phyloP scores from a whole-genome alignment of 1,140 invertebrate species.

The Piezodorus guildinii region DNA sequence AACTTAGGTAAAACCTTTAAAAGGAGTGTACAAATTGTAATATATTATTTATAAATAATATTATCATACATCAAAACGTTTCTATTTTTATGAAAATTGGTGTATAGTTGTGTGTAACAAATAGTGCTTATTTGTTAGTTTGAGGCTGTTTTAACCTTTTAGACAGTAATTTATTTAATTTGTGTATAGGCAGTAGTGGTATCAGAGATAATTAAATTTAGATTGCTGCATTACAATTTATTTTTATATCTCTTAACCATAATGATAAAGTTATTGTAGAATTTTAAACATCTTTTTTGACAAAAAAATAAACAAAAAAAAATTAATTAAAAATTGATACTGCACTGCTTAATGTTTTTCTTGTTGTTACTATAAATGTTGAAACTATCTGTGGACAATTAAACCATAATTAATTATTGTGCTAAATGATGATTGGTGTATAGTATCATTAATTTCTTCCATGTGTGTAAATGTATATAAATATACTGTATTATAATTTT shows the following conservation, averaged over 20 bases:
- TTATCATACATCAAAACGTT: conserved; percentile 12
- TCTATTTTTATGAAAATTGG: conserved; percentile 13
- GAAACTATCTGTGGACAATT: not conserved
- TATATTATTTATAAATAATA: conserved; percentile 13
- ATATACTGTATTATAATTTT: conserved; percentile 5
- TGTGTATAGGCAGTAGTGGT: not conserved
- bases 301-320: not conserved
- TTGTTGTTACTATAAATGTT: conserved; percentile 13
- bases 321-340: not conserved
- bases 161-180: conserved; percentile 10
- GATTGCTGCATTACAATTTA: not conserved
- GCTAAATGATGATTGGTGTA: conserved; percentile 4
- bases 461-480: conserved; percentile 12
- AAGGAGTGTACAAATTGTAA: conserved; percentile 13
- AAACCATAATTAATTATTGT: not conserved
- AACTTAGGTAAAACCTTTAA: not conserved
- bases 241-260: not conserved
- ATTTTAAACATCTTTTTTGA: not conserved
- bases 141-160: conserved; percentile 10
- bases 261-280: not conserved
- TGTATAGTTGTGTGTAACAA: conserved; percentile 14
- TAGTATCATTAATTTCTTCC: conserved; percentile 3
- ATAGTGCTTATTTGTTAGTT: conserved; percentile 9
- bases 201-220: not conserved
- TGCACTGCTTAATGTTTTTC: conserved; percentile 5